phyloP scores from a whole-genome alignment of 2,113 vertebrate genomes.

The Gobio gobio region DNA sequence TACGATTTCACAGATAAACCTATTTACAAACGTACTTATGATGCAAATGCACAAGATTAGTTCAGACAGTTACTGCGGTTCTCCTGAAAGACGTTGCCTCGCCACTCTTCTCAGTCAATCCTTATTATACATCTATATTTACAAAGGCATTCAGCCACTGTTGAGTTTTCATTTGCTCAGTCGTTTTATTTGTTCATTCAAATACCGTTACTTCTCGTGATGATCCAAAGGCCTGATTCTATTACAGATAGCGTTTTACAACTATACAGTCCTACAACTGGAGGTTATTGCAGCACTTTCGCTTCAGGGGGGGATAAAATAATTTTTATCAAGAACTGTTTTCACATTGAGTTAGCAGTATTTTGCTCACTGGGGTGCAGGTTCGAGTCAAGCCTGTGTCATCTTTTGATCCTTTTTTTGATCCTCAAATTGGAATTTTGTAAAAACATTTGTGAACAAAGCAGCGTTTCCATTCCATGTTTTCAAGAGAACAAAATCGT shows the following conservation, averaged over 20 bases:
- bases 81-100: slow-evolving; percentile 9
- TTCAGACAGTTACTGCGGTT: background rate
- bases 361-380: background rate
- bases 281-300: slow-evolving; percentile 13
- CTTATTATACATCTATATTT: slow-evolving; percentile 29
- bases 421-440: background rate
- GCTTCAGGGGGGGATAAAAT: background rate
- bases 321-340: background rate
- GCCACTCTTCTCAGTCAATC: background rate
- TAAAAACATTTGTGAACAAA: no score
- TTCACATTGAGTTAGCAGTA: background rate
- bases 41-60: slow-evolving; percentile 30
- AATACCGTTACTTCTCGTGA: slow-evolving; percentile 1
- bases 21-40: slow-evolving; percentile 32
- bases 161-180: slow-evolving; percentile 18
- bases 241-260: slow-evolving; percentile 14
- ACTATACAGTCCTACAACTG: slow-evolving; percentile 3
- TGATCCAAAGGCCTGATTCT: slow-evolving; percentile 1
- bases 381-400: background rate
- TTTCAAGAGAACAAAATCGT: no score
- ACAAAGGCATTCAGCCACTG: slow-evolving; percentile 28
- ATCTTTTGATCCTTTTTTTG: background rate
- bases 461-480: no score
- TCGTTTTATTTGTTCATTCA: slow-evolving; percentile 37
- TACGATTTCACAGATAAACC: slow-evolving; percentile 37